Evolutionary conservation across 2,113 vertebrate species (phyloP).

Genomic region (Suncus etruscus): DNA sequence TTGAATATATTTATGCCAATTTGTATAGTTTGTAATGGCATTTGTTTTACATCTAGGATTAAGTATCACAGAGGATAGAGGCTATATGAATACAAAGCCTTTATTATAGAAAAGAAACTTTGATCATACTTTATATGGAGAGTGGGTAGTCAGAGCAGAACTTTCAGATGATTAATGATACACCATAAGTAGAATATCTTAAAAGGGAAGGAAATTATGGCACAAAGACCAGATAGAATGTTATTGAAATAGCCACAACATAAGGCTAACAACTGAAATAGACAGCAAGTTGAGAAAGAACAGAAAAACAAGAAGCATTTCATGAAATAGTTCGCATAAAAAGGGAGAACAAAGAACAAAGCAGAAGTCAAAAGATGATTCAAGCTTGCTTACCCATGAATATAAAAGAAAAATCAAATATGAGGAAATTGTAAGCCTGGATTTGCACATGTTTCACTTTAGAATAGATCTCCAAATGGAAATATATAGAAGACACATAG

Average conservation of each 20-base stretch:
- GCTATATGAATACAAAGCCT: not conserved
- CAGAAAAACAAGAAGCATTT: not conserved
- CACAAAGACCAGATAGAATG: not conserved
- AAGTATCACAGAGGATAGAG: not conserved
- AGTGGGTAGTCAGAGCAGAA: not conserved
- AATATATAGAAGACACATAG: not conserved
- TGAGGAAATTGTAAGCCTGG: not conserved
- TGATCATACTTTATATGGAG: not conserved
- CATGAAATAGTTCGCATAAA: not conserved
- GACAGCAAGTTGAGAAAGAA: not conserved
- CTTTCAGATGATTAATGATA: not conserved
- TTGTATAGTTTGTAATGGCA: not conserved
- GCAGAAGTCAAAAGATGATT: constrained; percentile 10
- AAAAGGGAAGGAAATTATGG: not conserved
- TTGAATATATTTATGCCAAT: not conserved
- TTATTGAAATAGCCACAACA: not conserved
- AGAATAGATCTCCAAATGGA: not conserved
- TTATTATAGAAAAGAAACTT: not conserved
- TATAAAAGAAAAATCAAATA: constrained; percentile 19
- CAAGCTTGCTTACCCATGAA: not conserved
- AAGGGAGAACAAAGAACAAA: not conserved
- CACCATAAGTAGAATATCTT: not conserved
- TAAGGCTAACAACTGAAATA: not conserved
- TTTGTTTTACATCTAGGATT: not conserved
- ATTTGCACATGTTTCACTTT: not conserved